phyloP scores from a whole-genome alignment of 30 jellyfish, hydroid and myxozoan genomes.

The Clytia hemisphaerica region DNA sequence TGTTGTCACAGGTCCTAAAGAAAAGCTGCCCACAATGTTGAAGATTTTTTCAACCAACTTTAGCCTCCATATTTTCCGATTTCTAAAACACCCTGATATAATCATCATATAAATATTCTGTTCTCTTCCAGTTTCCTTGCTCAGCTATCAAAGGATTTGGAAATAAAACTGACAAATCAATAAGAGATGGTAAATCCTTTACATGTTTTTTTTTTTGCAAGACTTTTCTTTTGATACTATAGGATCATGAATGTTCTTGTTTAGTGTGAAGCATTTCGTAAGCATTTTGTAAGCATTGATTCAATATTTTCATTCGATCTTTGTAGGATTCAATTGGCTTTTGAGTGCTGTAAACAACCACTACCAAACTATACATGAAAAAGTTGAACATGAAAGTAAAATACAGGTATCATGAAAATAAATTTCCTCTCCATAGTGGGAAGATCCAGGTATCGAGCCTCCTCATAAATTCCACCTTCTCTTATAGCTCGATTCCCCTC shows the following conservation, averaged over 20 bases:
- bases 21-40: too few relatives aligned
- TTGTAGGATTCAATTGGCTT: slow-evolving; percentile 76
- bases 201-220: too few relatives aligned
- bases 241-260: too few relatives aligned
- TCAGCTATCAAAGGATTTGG: slow-evolving; percentile 92
- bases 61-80: neutral
- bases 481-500: too few relatives aligned
- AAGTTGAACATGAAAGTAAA: slow-evolving; percentile 72
- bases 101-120: neutral
- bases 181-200: slow-evolving; percentile 45
- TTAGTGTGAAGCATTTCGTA: too few relatives aligned
- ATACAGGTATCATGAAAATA: slow-evolving; percentile 53
- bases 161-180: slow-evolving; percentile 49
- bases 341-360: slow-evolving; percentile 41
- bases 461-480: too few relatives aligned
- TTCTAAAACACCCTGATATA: neutral
- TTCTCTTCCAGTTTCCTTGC: slow-evolving; percentile 52
- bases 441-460: neutral
- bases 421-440: neutral
- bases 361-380: slow-evolving; percentile 43
- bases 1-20: too few relatives aligned
- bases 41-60: neutral
- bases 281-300: too few relatives aligned
- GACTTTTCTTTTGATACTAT: too few relatives aligned
- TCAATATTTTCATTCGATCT: too few relatives aligned